phyloP scores from a whole-genome alignment of 2,113 vertebrate species.

The Platanista minor region DNA sequence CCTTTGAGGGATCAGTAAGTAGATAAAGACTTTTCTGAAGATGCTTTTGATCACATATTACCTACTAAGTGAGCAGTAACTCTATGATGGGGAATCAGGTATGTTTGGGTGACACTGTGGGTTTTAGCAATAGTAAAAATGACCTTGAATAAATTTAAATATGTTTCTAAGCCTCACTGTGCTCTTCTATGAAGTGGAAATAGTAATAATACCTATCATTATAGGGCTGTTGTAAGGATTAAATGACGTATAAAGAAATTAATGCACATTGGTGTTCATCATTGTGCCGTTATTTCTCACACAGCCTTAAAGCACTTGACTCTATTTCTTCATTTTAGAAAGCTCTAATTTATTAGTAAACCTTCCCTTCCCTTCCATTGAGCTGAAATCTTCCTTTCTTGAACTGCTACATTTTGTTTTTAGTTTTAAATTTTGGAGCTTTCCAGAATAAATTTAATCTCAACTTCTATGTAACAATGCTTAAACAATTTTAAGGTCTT shows the following conservation, averaged over 20 bases:
- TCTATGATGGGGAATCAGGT: background rate
- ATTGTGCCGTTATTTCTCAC: background rate
- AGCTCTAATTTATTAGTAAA: background rate
- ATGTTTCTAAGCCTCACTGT: background rate
- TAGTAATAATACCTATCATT: background rate
- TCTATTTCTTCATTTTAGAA: constrained; percentile 10
- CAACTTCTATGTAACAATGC: background rate
- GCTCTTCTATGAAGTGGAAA: background rate
- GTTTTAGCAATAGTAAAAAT: constrained; percentile 8
- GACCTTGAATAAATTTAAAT: background rate
- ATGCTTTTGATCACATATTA: background rate
- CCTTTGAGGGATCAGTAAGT: background rate
- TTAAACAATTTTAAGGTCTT: background rate
- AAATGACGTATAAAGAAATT: background rate
- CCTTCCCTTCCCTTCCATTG: background rate
- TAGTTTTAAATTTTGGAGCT: background rate
- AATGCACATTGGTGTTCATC: background rate
- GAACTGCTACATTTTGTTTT: background rate
- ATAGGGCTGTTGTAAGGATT: background rate
- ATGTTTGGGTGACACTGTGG: background rate
- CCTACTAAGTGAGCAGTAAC: background rate
- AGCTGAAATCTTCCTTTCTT: background rate
- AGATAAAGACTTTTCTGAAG: constrained; percentile 13
- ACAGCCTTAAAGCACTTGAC: background rate
- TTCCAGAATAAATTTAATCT: constrained; percentile 2